Evolutionary conservation across 2,888 invertebrate genomes (phyloP).

Genomic region (Dasysyrphus albostriatus): DNA sequence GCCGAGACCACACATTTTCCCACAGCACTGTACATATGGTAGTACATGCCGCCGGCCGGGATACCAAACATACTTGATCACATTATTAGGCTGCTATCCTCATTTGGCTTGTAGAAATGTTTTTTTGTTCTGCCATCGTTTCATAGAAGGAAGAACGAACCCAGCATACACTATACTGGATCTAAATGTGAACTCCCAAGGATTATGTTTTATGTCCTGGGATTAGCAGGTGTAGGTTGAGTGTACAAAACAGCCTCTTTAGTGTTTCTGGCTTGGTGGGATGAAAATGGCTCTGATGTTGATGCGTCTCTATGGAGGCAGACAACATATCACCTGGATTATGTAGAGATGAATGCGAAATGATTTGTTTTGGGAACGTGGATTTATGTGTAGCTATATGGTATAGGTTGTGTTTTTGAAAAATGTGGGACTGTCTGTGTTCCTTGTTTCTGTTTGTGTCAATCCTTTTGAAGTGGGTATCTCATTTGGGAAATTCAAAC

Average conservation of each 20-base stretch:
- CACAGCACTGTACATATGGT: not conserved
- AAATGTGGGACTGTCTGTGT: constrained; percentile 20
- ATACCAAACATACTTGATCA: constrained; percentile 20
- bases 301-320: constrained; percentile 34
- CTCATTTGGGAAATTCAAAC: constrained; percentile 57
- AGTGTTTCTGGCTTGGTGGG: not conserved
- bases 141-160: no score
- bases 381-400: not conserved
- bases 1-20: no score
- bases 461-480: constrained; percentile 24
- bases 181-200: constrained; percentile 41
- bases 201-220: constrained; percentile 52
- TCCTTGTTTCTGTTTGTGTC: constrained; percentile 12
- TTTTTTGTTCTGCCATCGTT: not conserved
- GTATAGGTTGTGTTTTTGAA: not conserved
- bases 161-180: constrained; percentile 5
- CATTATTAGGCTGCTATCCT: constrained; percentile 63
- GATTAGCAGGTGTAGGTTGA: constrained; percentile 68
- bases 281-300: constrained; percentile 6
- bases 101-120: constrained; percentile 52
- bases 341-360: constrained; percentile 67
- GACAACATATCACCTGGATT: constrained; percentile 66
- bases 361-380: constrained; percentile 60
- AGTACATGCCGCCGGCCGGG: constrained; percentile 5
- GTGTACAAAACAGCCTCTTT: constrained; percentile 52